These are phyloP conservation scores for Bombus turneri DNA, from an alignment of 1,140 invertebrate species.

Conservation along the genomic window DNA sequence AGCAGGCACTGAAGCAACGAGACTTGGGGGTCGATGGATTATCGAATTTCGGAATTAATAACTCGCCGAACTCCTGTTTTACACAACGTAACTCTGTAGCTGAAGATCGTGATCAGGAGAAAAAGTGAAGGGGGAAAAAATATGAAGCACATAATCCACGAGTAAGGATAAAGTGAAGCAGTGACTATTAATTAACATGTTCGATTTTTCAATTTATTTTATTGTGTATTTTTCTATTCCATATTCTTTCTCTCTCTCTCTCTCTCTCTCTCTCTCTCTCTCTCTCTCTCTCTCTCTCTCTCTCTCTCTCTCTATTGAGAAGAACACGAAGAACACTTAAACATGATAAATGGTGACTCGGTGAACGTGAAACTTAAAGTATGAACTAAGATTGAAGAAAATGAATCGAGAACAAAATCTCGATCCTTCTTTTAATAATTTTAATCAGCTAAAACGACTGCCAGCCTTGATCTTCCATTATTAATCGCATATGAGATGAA, in stretches of 20 bases:
- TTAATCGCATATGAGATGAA: not conserved
- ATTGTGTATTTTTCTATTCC: not conserved
- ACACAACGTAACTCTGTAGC: not conserved
- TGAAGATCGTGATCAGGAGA: not conserved
- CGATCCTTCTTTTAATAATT: not conserved
- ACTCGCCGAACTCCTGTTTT: not conserved
- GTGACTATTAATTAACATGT: not conserved
- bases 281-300: no score
- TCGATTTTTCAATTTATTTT: not conserved
- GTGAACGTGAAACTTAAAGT: not conserved
- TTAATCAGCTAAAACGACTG: conserved; percentile 11
- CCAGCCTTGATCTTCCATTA: not conserved
- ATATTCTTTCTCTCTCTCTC: no score
- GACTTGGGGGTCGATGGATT: not conserved
- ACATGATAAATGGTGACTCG: not conserved
- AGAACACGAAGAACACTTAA: not conserved
- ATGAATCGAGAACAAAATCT: no score
- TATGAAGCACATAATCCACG: no score
- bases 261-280: no score
- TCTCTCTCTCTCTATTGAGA: no score
- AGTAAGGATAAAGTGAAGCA: not conserved
- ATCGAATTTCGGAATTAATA: conserved; percentile 22
- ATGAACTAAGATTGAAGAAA: not conserved
- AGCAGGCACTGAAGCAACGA: no score
- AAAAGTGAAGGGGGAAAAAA: not conserved